Base-by-base conservation (phyloP, 2,888 invertebrate species). In the Lasioglossum oenotherae region DNA sequence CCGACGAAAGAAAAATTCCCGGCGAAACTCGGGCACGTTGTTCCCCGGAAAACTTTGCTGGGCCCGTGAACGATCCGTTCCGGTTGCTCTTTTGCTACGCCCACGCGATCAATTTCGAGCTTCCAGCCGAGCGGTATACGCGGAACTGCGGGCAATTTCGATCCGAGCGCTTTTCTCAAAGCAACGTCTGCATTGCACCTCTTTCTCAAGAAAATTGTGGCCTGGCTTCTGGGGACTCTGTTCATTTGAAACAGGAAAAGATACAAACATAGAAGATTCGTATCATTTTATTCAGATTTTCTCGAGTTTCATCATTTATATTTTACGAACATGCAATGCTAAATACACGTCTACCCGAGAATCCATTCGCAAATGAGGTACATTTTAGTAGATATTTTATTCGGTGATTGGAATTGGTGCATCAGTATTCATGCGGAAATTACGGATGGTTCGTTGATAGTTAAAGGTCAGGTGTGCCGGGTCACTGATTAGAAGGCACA, bases 1-100 rank as follows among this genome's bases (percentile, higher is more conserved):
- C 69, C 64, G 57, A 41, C 71, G 67, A 19, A 67, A 23, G 57
- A 87, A 87, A 90, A 90, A 88, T 88, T 84, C 57, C 80, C 84
- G 80, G 76, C 82, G 69, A 82, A 82, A 79, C 71, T 69, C 77
- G 27, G 44, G 72, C 16, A 46, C 16, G 72, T n/a, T 46, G 72
- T 31, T 44, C 23, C 41, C 16, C 3, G 16, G 27, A 27, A 46
- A 46, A 44, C 31, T 19, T 44, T 14, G 27, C 12, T 3, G 46
- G 8, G 41, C 16, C 46, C 19, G 27, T 41, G 27, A 46, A 46
- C 72, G 46, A 72, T 67, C 72, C 44, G 44, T 72, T 44, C 72
- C 31, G 19, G 46, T n/a, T 44, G 14, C 46, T 27, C 46, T 27
- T 44, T 44, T 46, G 46, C 72, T 46, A 27, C 19, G 31, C 27